Conservation (phyloP, 2,797 vertebrate species). For the Myripristis murdjan region DNA sequence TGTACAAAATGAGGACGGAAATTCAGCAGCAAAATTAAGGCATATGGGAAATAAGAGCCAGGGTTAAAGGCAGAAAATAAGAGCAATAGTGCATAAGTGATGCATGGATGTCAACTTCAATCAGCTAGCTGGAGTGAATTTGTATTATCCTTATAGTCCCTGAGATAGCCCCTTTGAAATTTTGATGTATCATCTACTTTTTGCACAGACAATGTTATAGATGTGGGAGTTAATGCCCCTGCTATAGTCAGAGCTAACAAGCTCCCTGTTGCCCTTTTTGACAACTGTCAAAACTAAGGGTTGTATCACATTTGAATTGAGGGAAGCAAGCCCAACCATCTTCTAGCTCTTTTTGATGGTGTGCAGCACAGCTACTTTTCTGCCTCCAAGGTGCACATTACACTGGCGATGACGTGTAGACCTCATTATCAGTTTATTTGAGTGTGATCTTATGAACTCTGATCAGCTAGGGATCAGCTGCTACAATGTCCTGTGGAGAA, state of each 20-base stretch:
- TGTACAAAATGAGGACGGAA: background rate
- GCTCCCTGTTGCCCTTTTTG: conserved; percentile 54
- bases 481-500: conserved; percentile 10
- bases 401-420: too few relatives aligned
- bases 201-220: conserved; percentile 45
- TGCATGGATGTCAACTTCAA: conserved; percentile 4
- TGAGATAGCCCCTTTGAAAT: conserved; percentile 35
- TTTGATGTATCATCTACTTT: conserved; percentile 31
- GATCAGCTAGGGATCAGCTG: background rate
- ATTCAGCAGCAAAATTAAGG: conserved; percentile 11
- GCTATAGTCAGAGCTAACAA: conserved; percentile 61
- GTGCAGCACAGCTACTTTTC: too few relatives aligned
- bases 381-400: too few relatives aligned
- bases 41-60: background rate
- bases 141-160: conserved; percentile 37
- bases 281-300: conserved; percentile 56
- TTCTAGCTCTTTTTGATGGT: conserved; percentile 10
- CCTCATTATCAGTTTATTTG: conserved; percentile 43
- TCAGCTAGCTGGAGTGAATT: conserved; percentile 29
- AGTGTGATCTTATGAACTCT: conserved; percentile 21
- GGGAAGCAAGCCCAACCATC: conserved; percentile 15
- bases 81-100: background rate
- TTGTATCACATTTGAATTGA: conserved; percentile 40
- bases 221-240: conserved; percentile 23
- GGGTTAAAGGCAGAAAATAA: conserved; percentile 6